Evolutionary conservation across 2,888 invertebrate species (phyloP).

Genomic region (Cephus rjabovi): DNA sequence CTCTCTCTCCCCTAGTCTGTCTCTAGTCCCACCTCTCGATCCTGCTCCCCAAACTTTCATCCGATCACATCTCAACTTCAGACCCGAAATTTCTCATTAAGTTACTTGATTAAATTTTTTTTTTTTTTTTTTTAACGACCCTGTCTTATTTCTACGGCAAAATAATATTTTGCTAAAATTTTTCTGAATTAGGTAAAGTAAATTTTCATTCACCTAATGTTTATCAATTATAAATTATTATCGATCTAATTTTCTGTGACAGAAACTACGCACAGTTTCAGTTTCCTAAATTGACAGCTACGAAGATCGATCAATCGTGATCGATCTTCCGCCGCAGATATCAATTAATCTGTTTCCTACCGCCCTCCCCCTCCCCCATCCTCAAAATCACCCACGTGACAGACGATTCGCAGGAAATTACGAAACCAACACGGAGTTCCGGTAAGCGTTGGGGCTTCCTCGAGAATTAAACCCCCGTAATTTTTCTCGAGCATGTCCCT

Average conservation of each 20-base stretch:
- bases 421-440: neutral
- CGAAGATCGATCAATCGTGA: neutral
- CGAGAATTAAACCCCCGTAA: neutral
- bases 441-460: neutral
- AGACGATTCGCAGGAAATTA: neutral
- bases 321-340: neutral
- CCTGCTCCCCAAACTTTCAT: neutral
- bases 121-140: no score
- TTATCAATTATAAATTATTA: neutral
- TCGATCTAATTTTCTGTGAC: neutral
- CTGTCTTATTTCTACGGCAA: neutral
- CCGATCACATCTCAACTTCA: neutral
- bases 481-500: conserved; percentile 7
- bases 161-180: neutral
- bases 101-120: neutral
- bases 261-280: neutral
- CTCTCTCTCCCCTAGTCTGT: no score
- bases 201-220: neutral
- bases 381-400: neutral
- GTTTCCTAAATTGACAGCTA: neutral
- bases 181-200: neutral
- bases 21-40: neutral
- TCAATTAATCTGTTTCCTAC: neutral
- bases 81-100: neutral
- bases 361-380: neutral